Conservation (phyloP, 1,140 invertebrate genomes). For the Lepidurus packardi region DNA sequence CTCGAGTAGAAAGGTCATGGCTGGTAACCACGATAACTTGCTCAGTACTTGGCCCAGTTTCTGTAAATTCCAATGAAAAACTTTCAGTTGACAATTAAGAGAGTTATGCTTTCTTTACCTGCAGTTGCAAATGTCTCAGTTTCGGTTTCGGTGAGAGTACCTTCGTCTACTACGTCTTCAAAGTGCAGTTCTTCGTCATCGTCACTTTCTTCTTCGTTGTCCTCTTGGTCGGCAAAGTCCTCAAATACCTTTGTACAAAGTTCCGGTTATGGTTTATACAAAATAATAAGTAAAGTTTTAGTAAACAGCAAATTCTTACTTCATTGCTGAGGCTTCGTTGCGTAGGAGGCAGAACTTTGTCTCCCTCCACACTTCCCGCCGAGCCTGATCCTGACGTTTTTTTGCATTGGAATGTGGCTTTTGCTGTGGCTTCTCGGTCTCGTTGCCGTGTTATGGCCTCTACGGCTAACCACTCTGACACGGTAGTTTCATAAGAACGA, state of each 20-base stretch:
- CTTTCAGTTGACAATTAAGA: neutral
- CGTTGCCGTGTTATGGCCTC: slow-evolving; percentile 82
- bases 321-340: slow-evolving; percentile 53
- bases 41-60: neutral
- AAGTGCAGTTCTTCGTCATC: slow-evolving; percentile 16
- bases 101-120: neutral
- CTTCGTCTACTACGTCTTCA: neutral
- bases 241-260: neutral
- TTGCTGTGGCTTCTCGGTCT: slow-evolving; percentile 63
- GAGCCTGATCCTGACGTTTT: slow-evolving; percentile 43
- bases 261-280: neutral
- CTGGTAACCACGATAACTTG: neutral
- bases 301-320: slow-evolving; percentile 41
- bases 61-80: neutral
- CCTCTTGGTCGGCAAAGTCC: neutral
- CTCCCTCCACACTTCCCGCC: slow-evolving; percentile 38
- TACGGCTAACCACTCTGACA: slow-evolving; percentile 90
- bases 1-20: neutral
- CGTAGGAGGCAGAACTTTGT: slow-evolving; percentile 37
- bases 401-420: neutral
- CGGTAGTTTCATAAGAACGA: slow-evolving; percentile 75
- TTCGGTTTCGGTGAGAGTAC: neutral
- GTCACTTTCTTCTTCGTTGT: slow-evolving; percentile 25
- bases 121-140: neutral
- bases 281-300: neutral